phyloP scores from a whole-genome alignment of 2,113 vertebrate species.

The Petromus typicus region DNA sequence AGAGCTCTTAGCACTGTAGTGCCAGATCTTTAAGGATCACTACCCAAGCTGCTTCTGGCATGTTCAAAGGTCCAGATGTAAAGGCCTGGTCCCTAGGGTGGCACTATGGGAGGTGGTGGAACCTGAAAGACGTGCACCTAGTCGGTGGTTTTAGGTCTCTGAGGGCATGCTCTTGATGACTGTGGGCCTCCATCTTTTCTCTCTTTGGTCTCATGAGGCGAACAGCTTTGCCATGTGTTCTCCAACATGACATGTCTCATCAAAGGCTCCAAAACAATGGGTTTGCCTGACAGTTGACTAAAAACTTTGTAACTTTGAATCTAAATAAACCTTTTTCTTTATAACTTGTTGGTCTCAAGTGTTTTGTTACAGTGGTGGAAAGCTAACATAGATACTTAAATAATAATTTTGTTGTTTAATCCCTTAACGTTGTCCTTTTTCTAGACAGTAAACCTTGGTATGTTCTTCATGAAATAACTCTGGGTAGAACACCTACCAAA shows the following conservation, averaged over 20 bases:
- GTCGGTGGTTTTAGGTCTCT: neutral
- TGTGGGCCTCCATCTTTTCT: neutral
- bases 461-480: neutral
- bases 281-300: neutral
- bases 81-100: neutral
- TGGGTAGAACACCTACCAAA: neutral
- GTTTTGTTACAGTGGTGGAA: neutral
- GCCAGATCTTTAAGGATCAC: neutral
- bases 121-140: neutral
- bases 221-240: neutral
- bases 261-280: neutral
- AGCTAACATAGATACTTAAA: neutral
- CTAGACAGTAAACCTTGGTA: neutral
- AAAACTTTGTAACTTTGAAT: neutral
- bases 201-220: neutral
- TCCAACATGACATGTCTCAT: neutral
- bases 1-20: neutral
- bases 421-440: neutral
- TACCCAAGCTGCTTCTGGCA: neutral
- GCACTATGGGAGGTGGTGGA: neutral
- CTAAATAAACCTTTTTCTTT: neutral
- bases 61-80: neutral
- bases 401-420: neutral
- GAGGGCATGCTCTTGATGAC: neutral
- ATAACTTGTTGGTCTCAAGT: neutral